Conservation (phyloP, 92 coral and sea anemone species). For the Phenganax marumi region DNA sequence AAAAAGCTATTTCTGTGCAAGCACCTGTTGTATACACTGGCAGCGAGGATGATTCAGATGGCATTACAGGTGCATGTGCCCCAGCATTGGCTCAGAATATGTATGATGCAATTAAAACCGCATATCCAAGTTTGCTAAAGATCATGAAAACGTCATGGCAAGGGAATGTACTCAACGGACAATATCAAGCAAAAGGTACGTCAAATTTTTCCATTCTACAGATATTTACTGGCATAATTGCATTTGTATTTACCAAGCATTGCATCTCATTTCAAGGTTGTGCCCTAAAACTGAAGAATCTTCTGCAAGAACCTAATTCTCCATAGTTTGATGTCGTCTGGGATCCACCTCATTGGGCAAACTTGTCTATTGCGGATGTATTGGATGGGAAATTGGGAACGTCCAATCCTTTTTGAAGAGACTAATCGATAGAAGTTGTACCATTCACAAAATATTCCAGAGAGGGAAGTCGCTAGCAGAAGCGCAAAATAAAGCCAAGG, state of each 20-base stretch:
- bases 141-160: neutral
- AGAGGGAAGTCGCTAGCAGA: neutral
- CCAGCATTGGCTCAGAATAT: neutral
- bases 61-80: conserved; percentile 1
- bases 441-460: neutral
- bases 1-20: neutral
- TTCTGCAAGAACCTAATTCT: neutral
- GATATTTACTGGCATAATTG: too few species aligned
- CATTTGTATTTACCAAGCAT: too few species aligned
- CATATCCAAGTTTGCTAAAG: neutral
- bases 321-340: neutral
- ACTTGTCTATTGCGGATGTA: conserved; percentile 13
- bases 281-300: conserved; percentile 1
- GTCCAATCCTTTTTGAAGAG: conserved; percentile 22
- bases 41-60: neutral
- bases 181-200: neutral
- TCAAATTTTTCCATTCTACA: too few species aligned
- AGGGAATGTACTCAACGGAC: neutral
- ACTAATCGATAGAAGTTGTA: conserved; percentile 2
- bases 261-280: neutral
- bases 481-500: neutral
- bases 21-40: neutral
- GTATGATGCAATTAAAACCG: neutral
- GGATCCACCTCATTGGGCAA: conserved; percentile 28
- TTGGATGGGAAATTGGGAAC: conserved; percentile 18